Base-by-base conservation (phyloP, 2,113 vertebrate species). In the Scophthalmus maximus region DNA sequence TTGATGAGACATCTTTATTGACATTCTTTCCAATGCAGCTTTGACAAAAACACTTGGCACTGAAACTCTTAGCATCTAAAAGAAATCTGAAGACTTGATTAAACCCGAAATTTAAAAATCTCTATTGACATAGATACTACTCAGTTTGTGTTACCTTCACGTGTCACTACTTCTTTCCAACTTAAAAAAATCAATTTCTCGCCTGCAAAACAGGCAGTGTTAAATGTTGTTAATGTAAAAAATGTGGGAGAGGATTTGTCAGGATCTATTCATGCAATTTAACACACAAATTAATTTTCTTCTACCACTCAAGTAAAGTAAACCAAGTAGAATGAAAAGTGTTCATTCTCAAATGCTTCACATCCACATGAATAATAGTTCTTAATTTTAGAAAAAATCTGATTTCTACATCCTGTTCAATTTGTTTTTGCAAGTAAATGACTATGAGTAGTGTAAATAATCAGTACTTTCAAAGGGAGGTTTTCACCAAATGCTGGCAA, bases 31-130 rank as follows among this genome's bases (percentile, higher is more conserved):
- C 47, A 88, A 25, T 79, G 59, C 72, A 83, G 63, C 55, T 55
- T 75, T 74, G 68, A 87, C 83, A 75, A 40, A 58, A 87, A 84
- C 74, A 87, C 51, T 73, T 82, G 20, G 52, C 85, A 81, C 38
- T 49, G 23, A 82, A 82, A 82, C 50, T 25, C 42, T 75, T 18
- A 62, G 26, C 20, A 69, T 74, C 62, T 58, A 59, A 76, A 73
- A 71, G 26, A 83, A 83, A 61, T 14, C 7, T 0, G 1, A 77
- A 71, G 51, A 67, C 63, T 52, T 62, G 2, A 27, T 77, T 58
- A 70, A 86, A 81, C 34, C 77, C 69, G 49, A 75, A 68, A 62
- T 51, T 68, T 71, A 63, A 47, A 70, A 73, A 82, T 80, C 65
- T 77, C 38, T 66, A 71, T 44, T 82, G 17, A 55, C 22, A 57